A percentile compares a stretch with the other conserved stretches of the same genome.
Conservation (phyloP, 2,888 invertebrate species). For the Dicyrtomina minuta region DNA sequence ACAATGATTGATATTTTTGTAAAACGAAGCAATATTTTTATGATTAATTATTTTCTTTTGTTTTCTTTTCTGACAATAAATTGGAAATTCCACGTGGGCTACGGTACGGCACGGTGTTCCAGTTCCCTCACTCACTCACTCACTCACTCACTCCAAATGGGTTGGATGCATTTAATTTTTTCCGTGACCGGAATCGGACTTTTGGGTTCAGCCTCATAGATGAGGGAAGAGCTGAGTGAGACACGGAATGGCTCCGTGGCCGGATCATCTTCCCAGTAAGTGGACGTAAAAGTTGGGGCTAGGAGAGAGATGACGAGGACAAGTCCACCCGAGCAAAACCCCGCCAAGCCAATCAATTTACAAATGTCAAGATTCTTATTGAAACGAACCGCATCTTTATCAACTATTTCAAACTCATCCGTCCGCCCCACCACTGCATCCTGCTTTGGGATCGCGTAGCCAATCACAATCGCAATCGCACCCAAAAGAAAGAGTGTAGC, state of each 20-base stretch:
- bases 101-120: too few relatives aligned
- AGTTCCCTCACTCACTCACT: not conserved
- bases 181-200: slow-evolving; percentile 53
- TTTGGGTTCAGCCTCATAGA: slow-evolving; percentile 40
- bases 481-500: slow-evolving; percentile 59
- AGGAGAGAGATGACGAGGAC: slow-evolving; percentile 58
- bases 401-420: slow-evolving; percentile 56
- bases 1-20: too few relatives aligned
- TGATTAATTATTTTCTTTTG: too few relatives aligned
- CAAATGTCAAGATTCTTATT: slow-evolving; percentile 59
- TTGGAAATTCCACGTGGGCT: too few relatives aligned
- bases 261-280: slow-evolving; percentile 57
- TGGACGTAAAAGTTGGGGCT: slow-evolving; percentile 58
- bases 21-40: too few relatives aligned
- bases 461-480: slow-evolving; percentile 59
- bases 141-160: slow-evolving; percentile 55
- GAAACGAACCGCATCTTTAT: slow-evolving; percentile 57
- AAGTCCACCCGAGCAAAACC: slow-evolving; percentile 60
- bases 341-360: slow-evolving; percentile 59
- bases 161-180: slow-evolving; percentile 54
- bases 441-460: slow-evolving; percentile 59
- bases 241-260: slow-evolving; percentile 50
- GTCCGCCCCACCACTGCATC: slow-evolving; percentile 56
- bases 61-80: too few relatives aligned
- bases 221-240: slow-evolving; percentile 22